Evolutionary conservation across 2,113 vertebrate species (phyloP).

Genomic region (Bombycilla garrulus): DNA sequence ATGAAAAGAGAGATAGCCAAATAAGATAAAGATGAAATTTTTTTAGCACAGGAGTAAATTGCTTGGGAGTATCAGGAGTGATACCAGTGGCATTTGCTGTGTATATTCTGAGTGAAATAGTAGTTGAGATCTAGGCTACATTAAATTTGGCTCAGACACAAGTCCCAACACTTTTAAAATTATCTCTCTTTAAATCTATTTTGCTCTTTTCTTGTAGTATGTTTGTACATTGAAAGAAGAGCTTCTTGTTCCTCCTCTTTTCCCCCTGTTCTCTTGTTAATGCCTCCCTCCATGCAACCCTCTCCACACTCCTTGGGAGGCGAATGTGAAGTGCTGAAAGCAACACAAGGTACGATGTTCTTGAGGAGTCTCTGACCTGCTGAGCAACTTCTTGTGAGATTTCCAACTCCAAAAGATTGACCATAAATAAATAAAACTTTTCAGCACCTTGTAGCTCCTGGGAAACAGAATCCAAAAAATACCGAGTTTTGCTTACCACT

Average conservation of each 20-base stretch:
- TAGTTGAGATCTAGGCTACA: not conserved
- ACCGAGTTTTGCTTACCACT: not conserved
- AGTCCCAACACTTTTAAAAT: not conserved
- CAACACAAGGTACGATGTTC: not conserved
- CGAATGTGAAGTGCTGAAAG: not conserved
- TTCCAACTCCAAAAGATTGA: not conserved
- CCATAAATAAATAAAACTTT: not conserved
- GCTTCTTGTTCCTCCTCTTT: not conserved
- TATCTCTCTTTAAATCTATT: not conserved
- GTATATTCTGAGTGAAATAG: not conserved
- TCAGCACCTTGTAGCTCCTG: not conserved
- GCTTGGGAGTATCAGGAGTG: not conserved
- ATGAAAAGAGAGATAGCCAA: slow-evolving; percentile 8
- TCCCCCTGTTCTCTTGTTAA: not conserved
- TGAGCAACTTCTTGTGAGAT: not conserved
- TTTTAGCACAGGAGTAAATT: not conserved
- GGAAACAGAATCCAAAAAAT: not conserved
- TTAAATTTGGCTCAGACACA: not conserved
- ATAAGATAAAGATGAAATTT: not conserved
- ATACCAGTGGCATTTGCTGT: not conserved
- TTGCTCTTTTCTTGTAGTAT: not conserved
- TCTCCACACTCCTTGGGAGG: not conserved
- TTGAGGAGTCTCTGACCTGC: not conserved
- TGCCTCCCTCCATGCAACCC: not conserved
- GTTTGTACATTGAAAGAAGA: not conserved